Evolutionary conservation across 1,140 invertebrate genomes (phyloP).

Genomic region (Diabrotica virgifera): DNA sequence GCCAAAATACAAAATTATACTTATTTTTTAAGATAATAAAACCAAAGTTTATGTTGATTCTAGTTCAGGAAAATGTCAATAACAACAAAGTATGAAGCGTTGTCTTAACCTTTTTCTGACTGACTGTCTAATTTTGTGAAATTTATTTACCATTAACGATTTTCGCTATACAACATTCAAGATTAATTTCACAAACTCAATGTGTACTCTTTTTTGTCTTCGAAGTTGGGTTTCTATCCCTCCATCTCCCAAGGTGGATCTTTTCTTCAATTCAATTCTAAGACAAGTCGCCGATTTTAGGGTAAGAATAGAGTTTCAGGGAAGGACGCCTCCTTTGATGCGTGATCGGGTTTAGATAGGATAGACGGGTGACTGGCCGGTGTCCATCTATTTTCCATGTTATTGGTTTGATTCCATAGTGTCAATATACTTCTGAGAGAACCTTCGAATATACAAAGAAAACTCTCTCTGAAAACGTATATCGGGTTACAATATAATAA

Average conservation of each 20-base stretch:
- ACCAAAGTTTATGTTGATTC: too few relatives aligned
- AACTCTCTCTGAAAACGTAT: not conserved
- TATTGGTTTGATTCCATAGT: slow-evolving; percentile 45
- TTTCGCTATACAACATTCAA: too few relatives aligned
- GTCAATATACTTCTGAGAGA: slow-evolving; percentile 33
- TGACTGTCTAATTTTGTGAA: too few relatives aligned
- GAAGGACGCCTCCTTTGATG: slow-evolving; percentile 33
- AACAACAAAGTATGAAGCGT: too few relatives aligned
- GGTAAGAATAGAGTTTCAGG: slow-evolving; percentile 2
- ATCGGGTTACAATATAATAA: not conserved
- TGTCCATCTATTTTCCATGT: slow-evolving; percentile 47
- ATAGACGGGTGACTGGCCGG: slow-evolving; percentile 13
- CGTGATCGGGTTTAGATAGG: slow-evolving; percentile 23
- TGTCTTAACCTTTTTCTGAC: too few relatives aligned
- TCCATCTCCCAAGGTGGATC: not conserved
- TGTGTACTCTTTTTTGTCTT: too few relatives aligned
- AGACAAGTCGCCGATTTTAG: not conserved
- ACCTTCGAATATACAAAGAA: slow-evolving; percentile 6
- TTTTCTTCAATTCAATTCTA: not conserved
- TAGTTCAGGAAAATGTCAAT: too few relatives aligned
- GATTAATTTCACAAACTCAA: too few relatives aligned
- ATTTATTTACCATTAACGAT: too few relatives aligned
- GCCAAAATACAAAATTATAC: too few relatives aligned
- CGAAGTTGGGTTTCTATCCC: not conserved
- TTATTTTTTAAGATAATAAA: too few relatives aligned